phyloP scores from a whole-genome alignment of 2,113 vertebrate species.

The Dipodomys ordii region DNA sequence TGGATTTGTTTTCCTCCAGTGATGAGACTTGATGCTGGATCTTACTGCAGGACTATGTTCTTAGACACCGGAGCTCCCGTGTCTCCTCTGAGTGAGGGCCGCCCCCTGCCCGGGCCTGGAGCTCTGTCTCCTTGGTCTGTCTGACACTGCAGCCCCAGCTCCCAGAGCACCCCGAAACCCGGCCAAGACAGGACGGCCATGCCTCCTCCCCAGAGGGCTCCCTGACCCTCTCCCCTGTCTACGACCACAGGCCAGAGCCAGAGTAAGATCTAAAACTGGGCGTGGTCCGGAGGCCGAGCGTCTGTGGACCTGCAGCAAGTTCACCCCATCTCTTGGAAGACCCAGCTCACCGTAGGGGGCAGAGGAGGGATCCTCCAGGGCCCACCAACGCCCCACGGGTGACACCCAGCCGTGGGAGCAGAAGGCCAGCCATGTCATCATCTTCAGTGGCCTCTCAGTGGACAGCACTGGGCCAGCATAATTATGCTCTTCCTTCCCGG shows the following conservation, averaged over 20 bases:
- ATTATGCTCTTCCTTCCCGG: background rate
- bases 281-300: background rate
- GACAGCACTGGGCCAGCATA: background rate
- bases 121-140: background rate
- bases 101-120: background rate
- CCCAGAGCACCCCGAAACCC: too few species aligned
- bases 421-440: background rate
- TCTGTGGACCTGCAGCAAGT: background rate
- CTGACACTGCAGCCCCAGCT: rapidly evolving
- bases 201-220: background rate
- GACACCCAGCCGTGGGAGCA: background rate
- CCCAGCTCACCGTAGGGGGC: too few species aligned
- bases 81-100: background rate
- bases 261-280: background rate
- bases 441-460: background rate
- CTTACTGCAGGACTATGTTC: too few species aligned
- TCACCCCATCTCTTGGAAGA: too few species aligned
- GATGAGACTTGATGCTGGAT: background rate
- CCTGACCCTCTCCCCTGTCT: background rate
- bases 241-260: background rate
- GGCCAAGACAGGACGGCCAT: background rate
- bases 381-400: background rate
- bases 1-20: background rate
- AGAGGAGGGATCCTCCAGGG: background rate
- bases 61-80: too few species aligned